These are phyloP conservation scores for Crocodylus rhombifer DNA, from an alignment of 2,797 vertebrate species.

Conservation along the genomic window DNA sequence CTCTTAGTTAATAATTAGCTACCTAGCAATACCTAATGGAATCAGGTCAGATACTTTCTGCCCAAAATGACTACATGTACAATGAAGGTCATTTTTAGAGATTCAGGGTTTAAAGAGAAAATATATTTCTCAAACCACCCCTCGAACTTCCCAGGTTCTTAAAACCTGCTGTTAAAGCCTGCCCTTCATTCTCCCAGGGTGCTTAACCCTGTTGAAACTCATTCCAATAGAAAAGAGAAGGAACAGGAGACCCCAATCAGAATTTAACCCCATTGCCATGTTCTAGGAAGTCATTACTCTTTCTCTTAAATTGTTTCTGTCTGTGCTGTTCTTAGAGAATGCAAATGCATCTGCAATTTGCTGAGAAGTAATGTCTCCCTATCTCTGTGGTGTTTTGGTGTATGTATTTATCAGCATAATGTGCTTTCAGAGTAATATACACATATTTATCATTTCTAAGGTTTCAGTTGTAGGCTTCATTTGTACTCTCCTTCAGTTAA, in stretches of 20 bases:
- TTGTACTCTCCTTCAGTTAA: not conserved
- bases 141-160: not conserved
- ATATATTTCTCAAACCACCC: not conserved
- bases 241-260: not conserved
- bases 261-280: not conserved
- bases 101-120: conserved; percentile 8
- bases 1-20: conserved; percentile 13
- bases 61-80: conserved; percentile 7
- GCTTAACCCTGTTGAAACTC: not conserved
- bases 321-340: conserved; percentile 36
- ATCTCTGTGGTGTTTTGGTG: conserved; percentile 28
- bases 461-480: not conserved
- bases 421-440: conserved; percentile 40
- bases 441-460: not conserved
- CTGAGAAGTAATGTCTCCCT: conserved; percentile 30
- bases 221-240: conserved; percentile 22
- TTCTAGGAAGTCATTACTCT: conserved; percentile 37
- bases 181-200: not conserved
- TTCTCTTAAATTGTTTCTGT: conserved; percentile 32
- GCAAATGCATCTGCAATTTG: conserved; percentile 47
- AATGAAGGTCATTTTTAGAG: not conserved
- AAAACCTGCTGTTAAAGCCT: not conserved
- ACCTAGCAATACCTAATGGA: not conserved
- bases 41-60: conserved; percentile 1
- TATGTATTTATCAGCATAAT: conserved; percentile 60